These are phyloP conservation scores for Ryuthela nishihirai DNA, from an alignment of 2,888 invertebrate genomes.

Conservation along the genomic window DNA sequence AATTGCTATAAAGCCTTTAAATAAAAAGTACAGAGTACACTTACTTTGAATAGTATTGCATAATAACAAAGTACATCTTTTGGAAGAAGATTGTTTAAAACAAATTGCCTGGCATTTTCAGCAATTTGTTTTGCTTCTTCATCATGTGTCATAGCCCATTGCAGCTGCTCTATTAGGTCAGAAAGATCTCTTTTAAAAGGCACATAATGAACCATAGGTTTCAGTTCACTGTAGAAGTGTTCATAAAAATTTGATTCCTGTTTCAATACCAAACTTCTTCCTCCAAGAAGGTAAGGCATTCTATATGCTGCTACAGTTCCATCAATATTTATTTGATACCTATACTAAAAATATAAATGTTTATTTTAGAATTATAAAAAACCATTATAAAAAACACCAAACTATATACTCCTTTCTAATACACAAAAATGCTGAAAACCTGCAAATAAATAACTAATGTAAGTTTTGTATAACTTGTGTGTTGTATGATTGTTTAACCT, in stretches of 20 bases:
- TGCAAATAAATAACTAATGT: too few species aligned
- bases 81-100: constrained; percentile 72
- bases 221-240: constrained; percentile 78
- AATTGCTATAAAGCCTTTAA: too few species aligned
- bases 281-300: constrained; percentile 83
- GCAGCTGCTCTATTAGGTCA: constrained; percentile 70
- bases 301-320: constrained; percentile 96
- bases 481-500: too few species aligned
- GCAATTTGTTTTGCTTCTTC: constrained; percentile 63
- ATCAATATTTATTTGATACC: constrained; percentile 90
- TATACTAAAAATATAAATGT: constrained; percentile 69
- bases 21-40: not conserved
- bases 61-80: constrained; percentile 85
- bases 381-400: not conserved
- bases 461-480: too few species aligned
- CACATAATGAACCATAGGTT: constrained; percentile 75
- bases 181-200: constrained; percentile 74
- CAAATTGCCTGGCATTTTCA: constrained; percentile 64
- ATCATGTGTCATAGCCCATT: constrained; percentile 73
- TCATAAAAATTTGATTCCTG: constrained; percentile 93
- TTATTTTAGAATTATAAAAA: constrained; percentile 18
- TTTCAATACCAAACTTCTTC: constrained; percentile 83
- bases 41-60: constrained; percentile 33
- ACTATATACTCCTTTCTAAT: not conserved
- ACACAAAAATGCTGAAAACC: not conserved